Evolutionary conservation across 1,140 invertebrate species (phyloP).

Genomic region (Asobara japonica): DNA sequence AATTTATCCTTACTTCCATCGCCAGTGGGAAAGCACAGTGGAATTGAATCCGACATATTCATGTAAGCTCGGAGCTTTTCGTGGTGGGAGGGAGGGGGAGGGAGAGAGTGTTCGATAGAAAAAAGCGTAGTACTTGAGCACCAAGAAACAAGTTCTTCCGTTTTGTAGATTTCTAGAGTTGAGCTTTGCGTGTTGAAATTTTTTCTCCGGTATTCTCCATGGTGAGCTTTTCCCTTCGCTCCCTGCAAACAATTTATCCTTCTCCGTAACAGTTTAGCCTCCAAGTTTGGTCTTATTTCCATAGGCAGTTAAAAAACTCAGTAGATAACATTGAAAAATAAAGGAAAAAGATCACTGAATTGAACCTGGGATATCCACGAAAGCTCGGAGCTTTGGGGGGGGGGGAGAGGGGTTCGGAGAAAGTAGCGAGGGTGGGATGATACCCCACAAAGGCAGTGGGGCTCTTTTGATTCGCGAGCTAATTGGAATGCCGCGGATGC

Average conservation of each 20-base stretch:
- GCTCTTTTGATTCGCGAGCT: conserved; percentile 67
- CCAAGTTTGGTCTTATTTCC: neutral
- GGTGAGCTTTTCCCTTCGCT: neutral
- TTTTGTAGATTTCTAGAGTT: too few species aligned
- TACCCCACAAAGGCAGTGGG: conserved; percentile 65
- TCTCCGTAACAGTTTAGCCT: neutral
- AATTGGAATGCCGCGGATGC: conserved; percentile 67
- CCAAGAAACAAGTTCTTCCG: too few species aligned
- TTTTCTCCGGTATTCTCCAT: too few species aligned
- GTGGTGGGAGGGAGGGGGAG: too few species aligned
- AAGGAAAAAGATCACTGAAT: neutral
- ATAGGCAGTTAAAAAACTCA: neutral
- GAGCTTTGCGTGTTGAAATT: too few species aligned
- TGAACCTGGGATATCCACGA: neutral
- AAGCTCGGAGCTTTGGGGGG: neutral
- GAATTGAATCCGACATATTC: too few species aligned
- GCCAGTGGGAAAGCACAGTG: too few species aligned
- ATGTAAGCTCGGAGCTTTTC: too few species aligned
- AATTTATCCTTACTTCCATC: too few species aligned
- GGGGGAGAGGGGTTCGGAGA: neutral
- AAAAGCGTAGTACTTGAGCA: too few species aligned
- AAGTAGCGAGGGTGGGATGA: conserved; percentile 45
- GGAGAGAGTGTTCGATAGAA: too few species aligned
- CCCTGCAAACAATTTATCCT: neutral
- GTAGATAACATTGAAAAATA: neutral